phyloP scores from a whole-genome alignment of 1,140 invertebrate species.

The Brachionus angularis region DNA sequence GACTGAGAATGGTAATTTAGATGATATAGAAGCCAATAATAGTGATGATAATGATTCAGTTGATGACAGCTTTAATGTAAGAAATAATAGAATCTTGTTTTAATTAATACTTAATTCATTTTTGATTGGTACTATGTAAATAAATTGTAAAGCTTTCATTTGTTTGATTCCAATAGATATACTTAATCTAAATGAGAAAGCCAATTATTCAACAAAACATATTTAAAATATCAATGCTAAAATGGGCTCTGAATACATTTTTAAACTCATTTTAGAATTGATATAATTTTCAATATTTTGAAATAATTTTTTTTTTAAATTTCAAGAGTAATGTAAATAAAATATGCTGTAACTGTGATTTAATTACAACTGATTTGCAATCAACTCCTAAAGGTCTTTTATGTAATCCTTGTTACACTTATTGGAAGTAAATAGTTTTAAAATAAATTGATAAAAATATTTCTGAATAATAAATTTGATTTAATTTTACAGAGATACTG shows the following conservation, averaged over 20 bases:
- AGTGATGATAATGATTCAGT: slow-evolving; percentile 40
- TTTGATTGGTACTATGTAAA: too few species aligned
- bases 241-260: too few species aligned
- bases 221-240: too few species aligned
- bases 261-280: too few species aligned
- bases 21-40: neutral
- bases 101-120: too few species aligned
- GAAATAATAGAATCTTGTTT: too few species aligned
- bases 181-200: too few species aligned
- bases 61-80: slow-evolving; percentile 17
- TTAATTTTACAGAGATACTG: slow-evolving; percentile 65
- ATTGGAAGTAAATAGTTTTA: slow-evolving; percentile 69
- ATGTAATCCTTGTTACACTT: slow-evolving; percentile 73
- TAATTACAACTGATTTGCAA: slow-evolving; percentile 68
- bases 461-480: slow-evolving; percentile 28
- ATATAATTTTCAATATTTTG: neutral
- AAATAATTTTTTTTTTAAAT: slow-evolving; percentile 2
- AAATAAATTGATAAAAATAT: neutral
- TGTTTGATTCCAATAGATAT: too few species aligned
- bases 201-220: too few species aligned
- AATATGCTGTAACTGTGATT: slow-evolving; percentile 71
- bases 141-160: too few species aligned
- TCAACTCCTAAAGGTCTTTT: slow-evolving; percentile 70
- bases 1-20: neutral
- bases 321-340: slow-evolving; percentile 33